phyloP scores from a whole-genome alignment of 2,113 vertebrate species.

The Platichthys stellatus region DNA sequence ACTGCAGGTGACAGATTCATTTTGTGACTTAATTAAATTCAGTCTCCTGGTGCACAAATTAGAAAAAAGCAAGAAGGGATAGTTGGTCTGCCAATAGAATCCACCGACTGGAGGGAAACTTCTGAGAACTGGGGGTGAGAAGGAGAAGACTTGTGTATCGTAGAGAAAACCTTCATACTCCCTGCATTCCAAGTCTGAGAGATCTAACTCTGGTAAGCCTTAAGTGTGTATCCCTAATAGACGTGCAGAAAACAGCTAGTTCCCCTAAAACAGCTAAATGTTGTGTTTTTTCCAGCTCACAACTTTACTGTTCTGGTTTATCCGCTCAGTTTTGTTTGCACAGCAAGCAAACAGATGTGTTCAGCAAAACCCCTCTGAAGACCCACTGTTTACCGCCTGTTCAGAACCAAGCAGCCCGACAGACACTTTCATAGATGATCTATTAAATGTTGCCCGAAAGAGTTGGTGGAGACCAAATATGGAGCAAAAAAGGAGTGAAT shows the following conservation, averaged over 20 bases:
- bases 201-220: neutral
- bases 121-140: neutral
- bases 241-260: neutral
- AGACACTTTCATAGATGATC: too few relatives aligned
- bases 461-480: neutral
- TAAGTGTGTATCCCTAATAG: neutral
- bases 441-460: neutral
- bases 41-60: slow-evolving; percentile 9
- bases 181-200: neutral
- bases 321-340: too few relatives aligned
- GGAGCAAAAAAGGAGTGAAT: neutral
- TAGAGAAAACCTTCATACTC: neutral
- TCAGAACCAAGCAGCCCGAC: too few relatives aligned
- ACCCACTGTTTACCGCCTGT: too few relatives aligned
- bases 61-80: slow-evolving; percentile 1
- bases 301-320: too few relatives aligned
- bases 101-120: neutral
- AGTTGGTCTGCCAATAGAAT: neutral
- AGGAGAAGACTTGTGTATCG: neutral
- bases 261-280: neutral
- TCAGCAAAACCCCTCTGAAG: too few relatives aligned
- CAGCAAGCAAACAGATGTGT: too few relatives aligned
- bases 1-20: slow-evolving; percentile 39
- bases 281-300: neutral
- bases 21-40: slow-evolving; percentile 45